Conservation (phyloP, 2,113 vertebrate species). For the Caranx ignobilis region DNA sequence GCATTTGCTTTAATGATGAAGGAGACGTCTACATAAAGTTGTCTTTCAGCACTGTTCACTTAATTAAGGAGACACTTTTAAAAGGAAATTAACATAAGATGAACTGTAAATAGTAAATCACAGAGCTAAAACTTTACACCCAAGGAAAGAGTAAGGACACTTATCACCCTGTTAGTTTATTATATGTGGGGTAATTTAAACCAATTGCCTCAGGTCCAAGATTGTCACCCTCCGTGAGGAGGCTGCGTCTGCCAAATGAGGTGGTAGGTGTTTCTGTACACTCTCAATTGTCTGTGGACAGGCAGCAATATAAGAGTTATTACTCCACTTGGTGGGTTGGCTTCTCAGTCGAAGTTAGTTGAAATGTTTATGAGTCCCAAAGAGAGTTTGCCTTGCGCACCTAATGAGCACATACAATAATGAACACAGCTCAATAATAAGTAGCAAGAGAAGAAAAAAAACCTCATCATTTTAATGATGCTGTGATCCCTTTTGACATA, state of each 20-base stretch:
- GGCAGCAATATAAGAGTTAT: constrained; percentile 52
- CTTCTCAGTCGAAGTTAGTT: constrained; percentile 33
- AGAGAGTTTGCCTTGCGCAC: constrained; percentile 20
- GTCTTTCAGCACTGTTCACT: constrained; percentile 34
- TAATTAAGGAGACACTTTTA: constrained; percentile 50
- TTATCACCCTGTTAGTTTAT: constrained; percentile 59
- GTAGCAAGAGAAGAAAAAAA: background rate
- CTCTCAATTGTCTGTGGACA: constrained; percentile 30
- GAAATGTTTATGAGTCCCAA: constrained; percentile 36
- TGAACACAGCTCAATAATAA: constrained; percentile 21
- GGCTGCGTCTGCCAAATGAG: constrained; percentile 55
- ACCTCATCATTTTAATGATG: background rate
- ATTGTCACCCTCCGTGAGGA: constrained; percentile 38
- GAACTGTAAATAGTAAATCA: constrained; percentile 61
- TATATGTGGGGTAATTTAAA: constrained; percentile 58
- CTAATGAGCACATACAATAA: constrained; percentile 36
- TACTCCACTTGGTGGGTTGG: constrained; percentile 34
- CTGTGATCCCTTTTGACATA: constrained; percentile 5
- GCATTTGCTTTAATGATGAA: constrained; percentile 27
- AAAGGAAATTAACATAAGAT: constrained; percentile 45
- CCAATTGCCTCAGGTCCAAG: constrained; percentile 47
- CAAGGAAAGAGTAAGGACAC: constrained; percentile 43
- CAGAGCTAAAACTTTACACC: constrained; percentile 33
- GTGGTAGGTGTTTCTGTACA: constrained; percentile 44
- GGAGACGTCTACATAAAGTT: constrained; percentile 37